phyloP scores from a whole-genome alignment of 2,888 invertebrate species.

The Phyto melanocephala region DNA sequence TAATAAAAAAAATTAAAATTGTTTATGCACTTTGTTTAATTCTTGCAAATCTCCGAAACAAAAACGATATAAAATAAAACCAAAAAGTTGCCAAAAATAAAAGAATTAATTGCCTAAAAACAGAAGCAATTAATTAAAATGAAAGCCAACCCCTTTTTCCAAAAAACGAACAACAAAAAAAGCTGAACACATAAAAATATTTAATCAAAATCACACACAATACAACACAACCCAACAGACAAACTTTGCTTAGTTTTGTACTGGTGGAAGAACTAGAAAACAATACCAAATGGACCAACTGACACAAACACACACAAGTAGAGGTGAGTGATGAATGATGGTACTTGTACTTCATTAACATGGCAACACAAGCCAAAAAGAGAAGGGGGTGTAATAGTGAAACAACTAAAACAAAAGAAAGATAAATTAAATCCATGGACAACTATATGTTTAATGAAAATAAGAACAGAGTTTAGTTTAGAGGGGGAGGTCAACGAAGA shows the following conservation, averaged over 20 bases:
- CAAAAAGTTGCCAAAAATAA: conserved; percentile 17
- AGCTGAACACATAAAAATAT: not conserved
- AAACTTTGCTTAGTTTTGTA: not conserved
- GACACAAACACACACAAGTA: conserved; percentile 19
- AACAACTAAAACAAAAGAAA: not conserved
- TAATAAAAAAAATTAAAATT: conserved; percentile 1
- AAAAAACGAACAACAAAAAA: conserved; percentile 8
- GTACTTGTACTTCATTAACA: conserved; percentile 20
- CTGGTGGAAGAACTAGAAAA: not conserved
- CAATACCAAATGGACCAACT: too few species aligned
- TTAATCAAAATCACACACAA: conserved; percentile 27
- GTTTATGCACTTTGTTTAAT: not conserved
- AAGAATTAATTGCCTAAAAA: conserved; percentile 65
- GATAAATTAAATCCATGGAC: not conserved
- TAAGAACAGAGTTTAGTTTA: not conserved
- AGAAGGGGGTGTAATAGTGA: not conserved
- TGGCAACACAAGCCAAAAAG: not conserved
- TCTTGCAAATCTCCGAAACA: not conserved
- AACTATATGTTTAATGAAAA: not conserved
- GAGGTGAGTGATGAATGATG: conserved; percentile 46
- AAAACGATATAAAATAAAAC: not conserved
- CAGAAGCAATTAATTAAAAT: conserved; percentile 65
- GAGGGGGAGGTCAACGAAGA: not conserved
- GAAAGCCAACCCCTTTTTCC: conserved; percentile 39
- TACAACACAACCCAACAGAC: not conserved